phyloP scores from a whole-genome alignment of 2,113 vertebrate species.

The Bufo gargarizans region DNA sequence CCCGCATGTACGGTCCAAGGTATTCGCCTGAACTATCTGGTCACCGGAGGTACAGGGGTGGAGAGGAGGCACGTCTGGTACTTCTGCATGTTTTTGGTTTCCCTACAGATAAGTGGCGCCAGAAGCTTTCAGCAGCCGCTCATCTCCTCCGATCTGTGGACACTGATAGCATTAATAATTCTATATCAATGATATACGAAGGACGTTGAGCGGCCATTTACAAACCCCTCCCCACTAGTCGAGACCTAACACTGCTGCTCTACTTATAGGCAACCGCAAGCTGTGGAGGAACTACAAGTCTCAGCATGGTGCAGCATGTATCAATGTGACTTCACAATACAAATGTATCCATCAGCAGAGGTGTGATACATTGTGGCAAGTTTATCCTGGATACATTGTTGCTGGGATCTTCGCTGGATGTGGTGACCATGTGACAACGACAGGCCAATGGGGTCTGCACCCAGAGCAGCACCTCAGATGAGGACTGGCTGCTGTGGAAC shows the following conservation, averaged over 20 bases:
- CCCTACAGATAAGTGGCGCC: too few species aligned
- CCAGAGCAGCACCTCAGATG: too few species aligned
- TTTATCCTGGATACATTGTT: not conserved
- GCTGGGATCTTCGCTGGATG: not conserved
- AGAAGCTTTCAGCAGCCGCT: not conserved
- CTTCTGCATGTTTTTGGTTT: too few species aligned
- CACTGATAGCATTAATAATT: not conserved
- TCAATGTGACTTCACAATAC: not conserved
- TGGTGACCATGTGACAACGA: not conserved
- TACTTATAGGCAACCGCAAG: too few species aligned
- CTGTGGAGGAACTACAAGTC: not conserved
- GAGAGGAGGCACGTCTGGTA: too few species aligned
- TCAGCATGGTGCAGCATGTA: not conserved
- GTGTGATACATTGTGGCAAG: not conserved
- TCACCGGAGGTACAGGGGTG: too few species aligned
- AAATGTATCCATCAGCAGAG: not conserved
- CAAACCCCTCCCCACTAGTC: too few species aligned
- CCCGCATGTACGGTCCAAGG: too few species aligned
- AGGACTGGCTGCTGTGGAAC: too few species aligned
- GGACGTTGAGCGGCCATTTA: too few species aligned
- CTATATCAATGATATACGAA: not conserved
- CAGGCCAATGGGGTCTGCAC: not conserved
- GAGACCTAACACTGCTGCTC: not conserved
- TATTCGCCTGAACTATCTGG: too few species aligned
- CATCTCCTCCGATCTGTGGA: not conserved